These are phyloP conservation scores for Sardinella longiceps DNA, from an alignment of 2,797 vertebrate species.

Conservation along the genomic window DNA sequence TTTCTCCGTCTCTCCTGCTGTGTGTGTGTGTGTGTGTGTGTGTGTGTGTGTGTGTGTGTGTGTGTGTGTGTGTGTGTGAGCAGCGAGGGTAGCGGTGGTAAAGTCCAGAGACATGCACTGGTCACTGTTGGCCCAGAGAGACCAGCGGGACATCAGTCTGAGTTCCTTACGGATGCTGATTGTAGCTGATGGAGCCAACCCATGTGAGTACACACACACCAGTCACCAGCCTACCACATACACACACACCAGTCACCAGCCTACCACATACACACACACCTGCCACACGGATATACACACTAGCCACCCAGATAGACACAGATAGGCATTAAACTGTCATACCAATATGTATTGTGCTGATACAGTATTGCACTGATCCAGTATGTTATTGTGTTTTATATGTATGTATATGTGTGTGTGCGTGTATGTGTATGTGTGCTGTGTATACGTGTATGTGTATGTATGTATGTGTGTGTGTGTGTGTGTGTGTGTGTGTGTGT, in stretches of 20 bases:
- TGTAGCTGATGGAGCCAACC: constrained; percentile 94
- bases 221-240: background rate
- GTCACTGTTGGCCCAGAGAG: constrained; percentile 94
- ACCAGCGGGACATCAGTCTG: constrained; percentile 91
- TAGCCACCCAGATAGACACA: too few relatives aligned
- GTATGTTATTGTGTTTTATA: too few relatives aligned
- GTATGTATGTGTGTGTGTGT: constrained; percentile 1
- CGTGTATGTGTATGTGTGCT: background rate
- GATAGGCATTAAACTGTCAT: too few relatives aligned
- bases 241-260: constrained; percentile 23
- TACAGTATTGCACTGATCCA: background rate
- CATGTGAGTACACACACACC: constrained; percentile 82
- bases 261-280: background rate
- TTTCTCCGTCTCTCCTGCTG: background rate
- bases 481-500: background rate
- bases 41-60: constrained; percentile 26
- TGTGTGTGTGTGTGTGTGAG: constrained; percentile 30
- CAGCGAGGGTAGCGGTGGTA: constrained; percentile 89
- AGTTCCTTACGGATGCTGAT: constrained; percentile 92
- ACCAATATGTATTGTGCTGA: too few relatives aligned
- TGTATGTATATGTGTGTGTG: background rate
- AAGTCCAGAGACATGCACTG: constrained; percentile 99
- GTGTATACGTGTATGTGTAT: background rate
- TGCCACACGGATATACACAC: too few relatives aligned
- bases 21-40: constrained; percentile 24